A percentile compares a stretch with the other conserved stretches of the same genome.
Evolutionary conservation across 2,797 vertebrate genomes (phyloP).

Genomic region (Acipenser ruthenus): DNA sequence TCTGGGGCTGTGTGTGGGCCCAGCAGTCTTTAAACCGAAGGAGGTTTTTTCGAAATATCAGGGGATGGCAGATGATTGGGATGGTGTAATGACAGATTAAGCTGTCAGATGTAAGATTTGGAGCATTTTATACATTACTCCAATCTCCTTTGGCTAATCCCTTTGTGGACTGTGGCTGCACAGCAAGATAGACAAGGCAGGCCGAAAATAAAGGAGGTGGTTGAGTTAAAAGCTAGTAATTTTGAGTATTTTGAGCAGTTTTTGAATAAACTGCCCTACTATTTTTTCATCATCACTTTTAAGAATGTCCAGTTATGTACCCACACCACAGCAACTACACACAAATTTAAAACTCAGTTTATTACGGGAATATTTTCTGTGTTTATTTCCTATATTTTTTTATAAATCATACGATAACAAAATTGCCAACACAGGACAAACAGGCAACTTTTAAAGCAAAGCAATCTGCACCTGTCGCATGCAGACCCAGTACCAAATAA

Average conservation of each 20-base stretch:
- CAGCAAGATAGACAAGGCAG: conserved; percentile 14
- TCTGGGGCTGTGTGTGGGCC: conserved; percentile 8
- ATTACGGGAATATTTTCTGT: no score
- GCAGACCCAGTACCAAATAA: no score
- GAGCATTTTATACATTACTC: conserved; percentile 42
- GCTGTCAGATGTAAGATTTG: conserved; percentile 27
- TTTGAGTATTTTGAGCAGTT: background rate
- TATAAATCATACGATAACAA: no score
- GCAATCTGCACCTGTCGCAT: no score
- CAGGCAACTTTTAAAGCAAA: no score
- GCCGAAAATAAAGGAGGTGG: conserved; percentile 14
- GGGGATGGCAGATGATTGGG: conserved; percentile 6
- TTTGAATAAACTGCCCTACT: background rate
- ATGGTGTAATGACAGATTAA: conserved; percentile 35
- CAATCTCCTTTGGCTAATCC: conserved; percentile 52
- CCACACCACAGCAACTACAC: no score
- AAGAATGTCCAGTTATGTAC: no score
- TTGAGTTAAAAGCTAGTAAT: background rate
- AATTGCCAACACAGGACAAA: no score
- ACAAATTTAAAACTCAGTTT: no score
- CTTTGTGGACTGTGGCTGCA: conserved; percentile 25
- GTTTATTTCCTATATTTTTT: no score
- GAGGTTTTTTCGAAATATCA: background rate
- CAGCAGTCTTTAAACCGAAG: background rate
- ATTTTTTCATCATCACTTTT: no score